A percentile compares a stretch with the other conserved stretches of the same genome.
These are phyloP conservation scores for Callithrix jacchus DNA, from an alignment of 2,113 vertebrate species.

Conservation along the genomic window DNA sequence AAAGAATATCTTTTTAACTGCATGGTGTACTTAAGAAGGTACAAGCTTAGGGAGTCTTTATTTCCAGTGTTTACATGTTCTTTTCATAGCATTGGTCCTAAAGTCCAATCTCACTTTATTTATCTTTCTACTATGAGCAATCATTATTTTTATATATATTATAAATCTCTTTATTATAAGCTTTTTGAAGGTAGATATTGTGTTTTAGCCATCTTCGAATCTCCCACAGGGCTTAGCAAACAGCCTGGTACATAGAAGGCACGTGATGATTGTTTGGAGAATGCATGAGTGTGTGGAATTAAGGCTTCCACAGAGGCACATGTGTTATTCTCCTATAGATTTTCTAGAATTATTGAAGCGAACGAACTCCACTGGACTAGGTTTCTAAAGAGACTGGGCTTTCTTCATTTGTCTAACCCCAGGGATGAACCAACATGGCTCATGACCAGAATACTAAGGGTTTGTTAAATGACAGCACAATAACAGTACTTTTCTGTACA, in stretches of 20 bases:
- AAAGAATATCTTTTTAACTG: not conserved
- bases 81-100: not conserved
- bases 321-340: not conserved
- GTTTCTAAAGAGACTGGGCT: not conserved
- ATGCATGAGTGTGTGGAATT: not conserved
- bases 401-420: not conserved
- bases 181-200: not conserved
- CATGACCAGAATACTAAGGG: not conserved
- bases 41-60: not conserved
- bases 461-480: not conserved
- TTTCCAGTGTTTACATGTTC: not conserved
- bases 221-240: not conserved
- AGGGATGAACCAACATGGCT: not conserved
- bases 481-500: not conserved
- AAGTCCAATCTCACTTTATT: conserved; percentile 3
- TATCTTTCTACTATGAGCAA: not conserved
- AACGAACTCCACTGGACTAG: not conserved
- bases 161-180: not conserved
- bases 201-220: not conserved
- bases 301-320: not conserved
- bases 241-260: not conserved
- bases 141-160: not conserved
- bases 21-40: not conserved
- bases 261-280: not conserved
- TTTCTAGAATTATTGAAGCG: not conserved